Conservation (phyloP, 2,113 vertebrate genomes). For the Cephalopholis sonnerati region DNA sequence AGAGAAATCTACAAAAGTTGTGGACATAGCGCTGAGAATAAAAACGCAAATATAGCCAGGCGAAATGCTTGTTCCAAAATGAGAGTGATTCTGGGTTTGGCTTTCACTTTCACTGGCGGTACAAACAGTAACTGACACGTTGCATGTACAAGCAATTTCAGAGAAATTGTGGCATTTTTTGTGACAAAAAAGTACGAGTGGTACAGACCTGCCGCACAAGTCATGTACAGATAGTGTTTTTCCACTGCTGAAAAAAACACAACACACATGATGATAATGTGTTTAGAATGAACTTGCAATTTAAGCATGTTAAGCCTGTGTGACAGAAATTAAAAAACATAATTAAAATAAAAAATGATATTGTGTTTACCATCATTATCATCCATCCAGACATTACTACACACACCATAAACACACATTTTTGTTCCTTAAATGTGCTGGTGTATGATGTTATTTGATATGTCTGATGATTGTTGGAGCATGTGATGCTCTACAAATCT, state of each 20-base stretch:
- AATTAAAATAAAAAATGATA: no score
- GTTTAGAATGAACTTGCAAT: neutral
- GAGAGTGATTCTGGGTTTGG: no score
- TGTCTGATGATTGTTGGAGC: neutral
- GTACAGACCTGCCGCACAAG: neutral
- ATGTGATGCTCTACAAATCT: neutral
- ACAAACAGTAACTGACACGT: no score
- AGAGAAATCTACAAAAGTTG: no score
- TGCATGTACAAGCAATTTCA: neutral
- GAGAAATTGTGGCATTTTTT: no score
- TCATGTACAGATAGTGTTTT: neutral
- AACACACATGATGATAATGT: neutral
- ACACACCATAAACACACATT: neutral
- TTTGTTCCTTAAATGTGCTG: no score
- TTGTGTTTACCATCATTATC: neutral
- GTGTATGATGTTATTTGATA: neutral
- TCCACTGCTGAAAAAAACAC: neutral
- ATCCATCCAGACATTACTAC: neutral
- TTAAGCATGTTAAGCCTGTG: no score
- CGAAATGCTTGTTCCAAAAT: no score
- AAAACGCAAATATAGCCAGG: no score
- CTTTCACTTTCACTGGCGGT: no score
- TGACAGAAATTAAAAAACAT: no score
- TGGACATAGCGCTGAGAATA: no score
- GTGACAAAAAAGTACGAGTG: neutral